Evolutionary conservation across 2,888 invertebrate genomes (phyloP), one percentile per base, ranked within the genome.

Genomic region (Cephus nigrinus): DNA sequence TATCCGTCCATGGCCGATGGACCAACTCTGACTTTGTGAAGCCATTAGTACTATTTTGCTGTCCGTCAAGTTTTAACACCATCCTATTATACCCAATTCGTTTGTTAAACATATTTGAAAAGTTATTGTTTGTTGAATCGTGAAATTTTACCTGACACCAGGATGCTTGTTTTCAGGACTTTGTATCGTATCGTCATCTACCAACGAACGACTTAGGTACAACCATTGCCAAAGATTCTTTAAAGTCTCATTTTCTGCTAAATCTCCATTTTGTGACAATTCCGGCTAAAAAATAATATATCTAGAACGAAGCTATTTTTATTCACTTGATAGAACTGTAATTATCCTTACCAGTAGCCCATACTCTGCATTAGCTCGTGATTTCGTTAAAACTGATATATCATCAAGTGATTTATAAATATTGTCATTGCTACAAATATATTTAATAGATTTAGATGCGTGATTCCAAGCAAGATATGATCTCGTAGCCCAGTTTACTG

Each of bases 161-260:
- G 95, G 95, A 92, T 95, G 94, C 91, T 93, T 94, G 87, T 93
- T 93, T 80, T 93, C 93, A 11, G 92, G 90, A 86, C 93, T 93
- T 78, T 93, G 92, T 86, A 95, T 93, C 80, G 92, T 89, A 90
- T 95, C 94, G 82, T 95, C 95, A 87, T 96, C 94, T 68, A 95
- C 94, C 81, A 95, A 91, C 81, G 94, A 94, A 84, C 94, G 93
- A 93, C 96, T 94, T 79, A 95, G 93, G 81, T 95, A 94, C 79
- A 97, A 91, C 95, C 97, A 97, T 80, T 95, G 94, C 98, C 98
- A 98, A 30, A 98, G 93, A 80, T 95, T 96, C 84, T 95, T 94
- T 68, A 98, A 91, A 35, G 95, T 93, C 68, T 95, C 94, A 87
- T 96, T 96, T 74, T 96, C 95, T 0, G 96, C 95, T 78, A 96